Evolutionary conservation across 2,797 vertebrate genomes (phyloP), one percentile per base, ranked within the genome.

Genomic region (Taeniopygia guttata): DNA sequence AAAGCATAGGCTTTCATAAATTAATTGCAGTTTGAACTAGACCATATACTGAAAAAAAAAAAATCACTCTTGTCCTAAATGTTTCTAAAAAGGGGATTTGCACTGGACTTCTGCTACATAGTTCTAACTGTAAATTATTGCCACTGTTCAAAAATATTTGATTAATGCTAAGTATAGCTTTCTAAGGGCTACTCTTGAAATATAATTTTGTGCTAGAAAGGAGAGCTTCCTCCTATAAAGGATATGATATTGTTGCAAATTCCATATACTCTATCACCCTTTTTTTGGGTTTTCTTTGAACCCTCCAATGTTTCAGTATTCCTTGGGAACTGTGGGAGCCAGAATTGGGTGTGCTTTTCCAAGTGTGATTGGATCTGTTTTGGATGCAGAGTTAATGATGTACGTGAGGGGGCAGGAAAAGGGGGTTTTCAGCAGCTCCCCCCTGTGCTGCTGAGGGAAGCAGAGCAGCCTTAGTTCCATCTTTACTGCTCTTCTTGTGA

Each of bases 21-120:
- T 95, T 91, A 90, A 91, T 93, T 88, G 54, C 51, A 69, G 16
- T 69, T 90, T 63, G 17, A 90, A 78, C 11, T 81, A 72, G 54
- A 60, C 8, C 16, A 32, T 74, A 52, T 80, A 89, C 66, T 59
- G 5, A 27, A 19, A 17, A 46, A 15, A 46, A 15, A 25, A 75
- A 69, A 54, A 18, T 10, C 21, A 38, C 6, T 73, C 45, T 62
- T 62, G 36, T 4, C 72, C 75, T 68, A 68, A 74, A 51, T 72
- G 48, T 89, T 93, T 88, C 36, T 75, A 25, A 36, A 83, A 88
- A 69, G 48, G 7, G 4, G 9, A 30, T 20, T 16, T 0, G 1
- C 6, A 15, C n/a, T 70, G 16, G 16, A 29, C 17, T 74, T 42
- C 30, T 80, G 4, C 26, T 49, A 8, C 38, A 11, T 43, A 58